Conservation (phyloP, 2,113 vertebrate species). For the Bettongia penicillata region DNA sequence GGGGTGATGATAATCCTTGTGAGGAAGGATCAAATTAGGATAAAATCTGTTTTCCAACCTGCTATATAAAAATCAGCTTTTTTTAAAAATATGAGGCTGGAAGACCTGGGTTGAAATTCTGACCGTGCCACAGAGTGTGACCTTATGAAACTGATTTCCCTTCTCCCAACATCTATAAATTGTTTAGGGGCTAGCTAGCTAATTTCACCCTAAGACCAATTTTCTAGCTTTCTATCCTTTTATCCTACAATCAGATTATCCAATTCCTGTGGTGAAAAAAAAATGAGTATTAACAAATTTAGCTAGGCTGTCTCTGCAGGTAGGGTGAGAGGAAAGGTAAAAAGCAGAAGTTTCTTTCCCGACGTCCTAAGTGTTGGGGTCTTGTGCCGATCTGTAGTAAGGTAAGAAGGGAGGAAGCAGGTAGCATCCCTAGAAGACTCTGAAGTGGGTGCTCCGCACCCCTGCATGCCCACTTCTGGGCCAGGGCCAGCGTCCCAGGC, state of each 20-base stretch:
- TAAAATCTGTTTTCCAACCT: background rate
- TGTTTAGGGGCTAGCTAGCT: background rate
- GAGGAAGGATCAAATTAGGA: background rate
- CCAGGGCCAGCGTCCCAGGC: background rate
- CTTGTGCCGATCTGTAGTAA: background rate
- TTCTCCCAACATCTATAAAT: background rate
- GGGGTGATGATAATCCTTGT: background rate
- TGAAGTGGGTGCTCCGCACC: background rate
- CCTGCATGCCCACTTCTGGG: background rate
- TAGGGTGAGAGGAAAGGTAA: background rate
- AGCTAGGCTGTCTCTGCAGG: rapidly evolving
- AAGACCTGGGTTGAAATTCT: background rate
- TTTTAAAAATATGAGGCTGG: background rate
- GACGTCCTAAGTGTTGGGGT: background rate
- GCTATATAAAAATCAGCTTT: background rate
- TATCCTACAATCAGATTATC: background rate
- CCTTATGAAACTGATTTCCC: background rate
- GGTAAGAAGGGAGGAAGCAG: background rate
- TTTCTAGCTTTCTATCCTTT: background rate
- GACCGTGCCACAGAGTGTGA: background rate
- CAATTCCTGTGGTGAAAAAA: background rate
- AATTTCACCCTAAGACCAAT: background rate
- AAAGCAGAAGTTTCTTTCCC: background rate
- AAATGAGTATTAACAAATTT: background rate
- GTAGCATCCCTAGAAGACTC: background rate